Evolutionary conservation across 2,113 vertebrate genomes (phyloP).

Genomic region (Cyanoderma ruficeps): DNA sequence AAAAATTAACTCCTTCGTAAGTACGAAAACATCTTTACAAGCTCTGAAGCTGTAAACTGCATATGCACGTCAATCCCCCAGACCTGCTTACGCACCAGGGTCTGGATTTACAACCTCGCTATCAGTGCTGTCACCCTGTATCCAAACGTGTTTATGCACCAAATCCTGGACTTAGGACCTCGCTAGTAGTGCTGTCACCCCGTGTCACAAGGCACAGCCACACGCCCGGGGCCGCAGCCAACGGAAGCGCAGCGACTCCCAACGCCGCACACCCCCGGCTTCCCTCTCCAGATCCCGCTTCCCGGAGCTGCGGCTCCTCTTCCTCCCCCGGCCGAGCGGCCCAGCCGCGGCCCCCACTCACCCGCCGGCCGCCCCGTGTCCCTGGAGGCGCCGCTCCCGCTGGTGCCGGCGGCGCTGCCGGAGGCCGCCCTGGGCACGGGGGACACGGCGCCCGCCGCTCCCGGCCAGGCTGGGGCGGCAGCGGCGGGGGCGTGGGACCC

Average conservation of each 20-base stretch:
- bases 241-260: background rate
- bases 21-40: background rate
- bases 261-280: background rate
- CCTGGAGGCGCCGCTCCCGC: background rate
- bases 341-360: constrained; percentile 1
- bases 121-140: background rate
- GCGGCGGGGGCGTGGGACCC: background rate
- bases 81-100: rapidly evolving
- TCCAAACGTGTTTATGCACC: background rate
- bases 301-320: background rate
- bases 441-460: background rate
- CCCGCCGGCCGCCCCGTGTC: constrained; percentile 68
- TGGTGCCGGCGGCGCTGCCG: background rate
- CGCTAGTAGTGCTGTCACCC: rapidly evolving
- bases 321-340: background rate
- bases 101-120: background rate
- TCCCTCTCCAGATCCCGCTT: background rate
- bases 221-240: background rate
- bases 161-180: background rate
- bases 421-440: background rate
- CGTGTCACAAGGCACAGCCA: background rate
- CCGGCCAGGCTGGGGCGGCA: constrained; percentile 47
- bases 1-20: rapidly evolving
- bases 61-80: rapidly evolving
- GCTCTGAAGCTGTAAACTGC: rapidly evolving